A percentile compares a stretch with the other conserved stretches of the same genome.
Evolutionary conservation across 2,797 vertebrate species (phyloP).

Genomic region (Toxotes lorentzi): DNA sequence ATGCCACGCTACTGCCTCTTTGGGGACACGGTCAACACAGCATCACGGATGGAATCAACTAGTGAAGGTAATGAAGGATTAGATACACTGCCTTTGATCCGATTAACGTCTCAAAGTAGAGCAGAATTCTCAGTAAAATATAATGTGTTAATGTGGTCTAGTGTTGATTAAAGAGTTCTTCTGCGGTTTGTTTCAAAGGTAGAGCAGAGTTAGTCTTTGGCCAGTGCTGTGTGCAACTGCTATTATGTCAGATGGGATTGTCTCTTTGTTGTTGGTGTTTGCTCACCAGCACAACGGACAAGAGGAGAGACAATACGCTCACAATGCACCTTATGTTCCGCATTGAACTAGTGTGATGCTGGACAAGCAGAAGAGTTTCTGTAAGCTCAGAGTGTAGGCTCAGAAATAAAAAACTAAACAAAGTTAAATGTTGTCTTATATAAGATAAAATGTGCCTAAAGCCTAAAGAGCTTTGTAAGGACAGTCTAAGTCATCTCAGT

Average conservation of each 20-base stretch:
- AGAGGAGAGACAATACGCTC: slow-evolving; percentile 18
- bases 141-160: background rate
- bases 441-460: background rate
- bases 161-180: background rate
- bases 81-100: slow-evolving; percentile 7
- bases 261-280: slow-evolving; percentile 7
- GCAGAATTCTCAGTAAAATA: background rate
- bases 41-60: slow-evolving; percentile 89
- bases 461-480: too few species aligned
- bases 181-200: background rate
- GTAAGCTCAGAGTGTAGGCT: background rate
- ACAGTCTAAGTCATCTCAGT: background rate
- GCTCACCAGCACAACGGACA: slow-evolving; percentile 10
- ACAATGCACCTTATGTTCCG: slow-evolving; percentile 31
- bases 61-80: slow-evolving; percentile 83
- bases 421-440: background rate
- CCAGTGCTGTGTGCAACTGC: slow-evolving; percentile 3
- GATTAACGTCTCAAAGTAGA: background rate
- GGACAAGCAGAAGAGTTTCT: background rate
- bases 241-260: slow-evolving; percentile 17
- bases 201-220: slow-evolving; percentile 14
- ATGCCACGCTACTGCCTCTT: slow-evolving; percentile 89
- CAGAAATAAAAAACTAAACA: background rate
- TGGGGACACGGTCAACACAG: slow-evolving; percentile 88
- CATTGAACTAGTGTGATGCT: slow-evolving; percentile 19